Percentiles rank a stretch among this genome's conserved stretches.
Conservation (phyloP, 2,888 invertebrate genomes). For the Rhabditoides inermis region DNA sequence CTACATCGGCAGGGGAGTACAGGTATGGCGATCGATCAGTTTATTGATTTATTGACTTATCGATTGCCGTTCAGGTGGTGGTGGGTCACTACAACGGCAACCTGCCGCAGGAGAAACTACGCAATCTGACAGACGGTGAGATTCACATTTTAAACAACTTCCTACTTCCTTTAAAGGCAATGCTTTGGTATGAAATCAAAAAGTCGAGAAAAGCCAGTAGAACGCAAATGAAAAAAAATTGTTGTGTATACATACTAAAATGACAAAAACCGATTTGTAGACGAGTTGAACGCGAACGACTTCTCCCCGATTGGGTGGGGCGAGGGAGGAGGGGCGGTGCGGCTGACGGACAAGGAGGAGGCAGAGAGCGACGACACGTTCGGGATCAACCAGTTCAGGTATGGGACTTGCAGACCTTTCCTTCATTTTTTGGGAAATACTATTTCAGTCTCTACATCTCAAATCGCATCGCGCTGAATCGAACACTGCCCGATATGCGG, state of each 20-base stretch:
- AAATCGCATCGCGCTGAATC: conserved; percentile 64
- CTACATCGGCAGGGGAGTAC: conserved; percentile 9
- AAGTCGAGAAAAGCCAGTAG: not conserved
- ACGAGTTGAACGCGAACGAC: conserved; percentile 49
- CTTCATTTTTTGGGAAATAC: not conserved
- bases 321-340: conserved; percentile 83
- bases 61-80: conserved; percentile 41
- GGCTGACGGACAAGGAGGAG: conserved; percentile 76
- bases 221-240: not conserved
- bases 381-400: conserved; percentile 73
- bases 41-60: conserved; percentile 1
- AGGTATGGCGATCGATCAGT: conserved; percentile 1
- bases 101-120: conserved; percentile 40
- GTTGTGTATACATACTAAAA: not conserved
- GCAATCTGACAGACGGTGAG: conserved; percentile 43
- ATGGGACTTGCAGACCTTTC: not conserved
- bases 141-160: not conserved
- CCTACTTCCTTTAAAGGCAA: not conserved
- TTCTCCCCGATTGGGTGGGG: conserved; percentile 61
- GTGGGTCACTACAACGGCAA: conserved; percentile 53
- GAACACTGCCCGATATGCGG: conserved; percentile 49
- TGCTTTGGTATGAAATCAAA: not conserved
- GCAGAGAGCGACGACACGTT: conserved; percentile 85
- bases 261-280: conserved; percentile 17
- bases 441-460: conserved; percentile 93